Percentiles rank a stretch among this genome's conserved stretches.
Evolutionary conservation across 2,888 invertebrate species (phyloP).

Genomic region (Phyllotreta striolata): DNA sequence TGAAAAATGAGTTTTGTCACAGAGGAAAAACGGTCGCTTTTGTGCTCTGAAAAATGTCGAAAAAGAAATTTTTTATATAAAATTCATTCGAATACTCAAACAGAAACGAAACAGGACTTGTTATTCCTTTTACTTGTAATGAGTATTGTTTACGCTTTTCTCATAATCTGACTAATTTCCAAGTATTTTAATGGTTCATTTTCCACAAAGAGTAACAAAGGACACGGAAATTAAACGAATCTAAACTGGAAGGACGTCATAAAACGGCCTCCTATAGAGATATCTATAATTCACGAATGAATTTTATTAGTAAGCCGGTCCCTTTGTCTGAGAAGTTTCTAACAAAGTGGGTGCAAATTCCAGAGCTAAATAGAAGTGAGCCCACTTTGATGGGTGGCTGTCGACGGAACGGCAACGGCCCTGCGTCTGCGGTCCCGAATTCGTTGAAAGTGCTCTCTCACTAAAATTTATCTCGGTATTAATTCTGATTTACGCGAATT

Average conservation of each 20-base stretch:
- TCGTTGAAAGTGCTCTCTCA: conserved; percentile 44
- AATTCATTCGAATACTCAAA: background rate
- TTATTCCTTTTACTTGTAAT: too few species aligned
- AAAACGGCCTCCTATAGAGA: background rate
- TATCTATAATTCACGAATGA: background rate
- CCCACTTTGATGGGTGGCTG: conserved; percentile 8
- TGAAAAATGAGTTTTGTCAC: conserved; percentile 20
- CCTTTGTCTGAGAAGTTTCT: conserved; percentile 19
- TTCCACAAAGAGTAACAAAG: too few species aligned
- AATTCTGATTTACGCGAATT: conserved; percentile 59
- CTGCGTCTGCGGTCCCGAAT: conserved; percentile 33
- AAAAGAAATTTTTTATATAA: background rate
- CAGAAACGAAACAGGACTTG: background rate
- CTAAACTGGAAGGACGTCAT: too few species aligned
- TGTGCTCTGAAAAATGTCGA: background rate
- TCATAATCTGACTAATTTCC: too few species aligned
- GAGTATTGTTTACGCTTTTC: too few species aligned
- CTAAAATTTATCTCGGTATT: conserved; percentile 57
- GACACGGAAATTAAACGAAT: too few species aligned
- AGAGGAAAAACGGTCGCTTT: conserved; percentile 2
- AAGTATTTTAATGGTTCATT: too few species aligned
- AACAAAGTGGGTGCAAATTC: conserved; percentile 26
- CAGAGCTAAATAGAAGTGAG: conserved; percentile 19
- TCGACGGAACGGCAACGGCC: conserved; percentile 31
- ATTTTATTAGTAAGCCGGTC: conserved; percentile 7